Evolutionary conservation across 2,888 invertebrate genomes (phyloP).

Genomic region (Fragum sueziense): DNA sequence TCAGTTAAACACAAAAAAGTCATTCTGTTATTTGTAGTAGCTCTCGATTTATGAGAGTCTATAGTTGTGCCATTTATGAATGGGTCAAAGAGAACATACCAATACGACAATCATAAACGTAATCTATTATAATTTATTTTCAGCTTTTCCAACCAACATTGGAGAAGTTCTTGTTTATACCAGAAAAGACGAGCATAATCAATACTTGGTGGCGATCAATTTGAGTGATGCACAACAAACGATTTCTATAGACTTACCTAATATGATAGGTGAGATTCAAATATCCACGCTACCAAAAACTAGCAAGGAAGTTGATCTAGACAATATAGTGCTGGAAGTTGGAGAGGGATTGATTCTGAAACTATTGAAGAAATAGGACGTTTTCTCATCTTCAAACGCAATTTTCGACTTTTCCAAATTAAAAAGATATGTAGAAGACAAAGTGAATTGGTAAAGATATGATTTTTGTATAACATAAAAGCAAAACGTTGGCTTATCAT

Average conservation of each 20-base stretch:
- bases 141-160: not conserved
- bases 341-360: conserved; percentile 21
- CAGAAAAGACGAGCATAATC: not conserved
- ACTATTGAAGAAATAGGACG: not conserved
- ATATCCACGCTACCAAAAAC: not conserved
- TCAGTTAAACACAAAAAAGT: too few relatives aligned
- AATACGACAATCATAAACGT: not conserved
- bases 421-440: too few relatives aligned
- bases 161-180: conserved; percentile 1
- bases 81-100: not conserved
- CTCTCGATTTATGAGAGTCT: not conserved
- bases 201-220: conserved; percentile 1
- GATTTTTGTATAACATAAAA: too few relatives aligned
- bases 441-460: too few relatives aligned
- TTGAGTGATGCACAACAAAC: not conserved
- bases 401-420: too few relatives aligned
- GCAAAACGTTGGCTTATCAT: too few relatives aligned
- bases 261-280: not conserved
- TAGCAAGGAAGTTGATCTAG: not conserved
- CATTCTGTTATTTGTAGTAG: not conserved
- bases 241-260: not conserved
- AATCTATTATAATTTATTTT: not conserved
- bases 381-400: too few relatives aligned
- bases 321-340: conserved; percentile 14
- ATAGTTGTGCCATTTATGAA: not conserved